Percentiles rank a stretch among this genome's conserved stretches.
phyloP scores from a whole-genome alignment of 2,888 invertebrate genomes.

The Aquatica leii region DNA sequence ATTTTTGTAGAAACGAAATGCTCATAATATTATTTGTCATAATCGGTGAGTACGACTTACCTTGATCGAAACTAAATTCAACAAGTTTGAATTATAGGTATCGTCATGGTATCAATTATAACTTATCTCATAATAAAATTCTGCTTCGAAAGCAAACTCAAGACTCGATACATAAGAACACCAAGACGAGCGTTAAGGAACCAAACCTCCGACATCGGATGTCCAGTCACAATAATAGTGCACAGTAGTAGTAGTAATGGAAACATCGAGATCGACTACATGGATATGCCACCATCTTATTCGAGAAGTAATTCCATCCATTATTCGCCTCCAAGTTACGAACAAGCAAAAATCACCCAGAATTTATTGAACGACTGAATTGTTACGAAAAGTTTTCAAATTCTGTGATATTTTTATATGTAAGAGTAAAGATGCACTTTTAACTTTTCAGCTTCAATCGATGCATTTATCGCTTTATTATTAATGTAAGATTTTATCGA shows the following conservation, averaged over 20 bases:
- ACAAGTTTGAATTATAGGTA: neutral
- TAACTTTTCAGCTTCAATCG: too few relatives aligned
- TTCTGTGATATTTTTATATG: too few relatives aligned
- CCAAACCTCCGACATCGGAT: neutral
- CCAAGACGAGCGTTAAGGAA: neutral
- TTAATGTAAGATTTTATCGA: too few relatives aligned
- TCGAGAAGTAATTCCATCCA: conserved; percentile 2
- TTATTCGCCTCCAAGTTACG: conserved; percentile 1
- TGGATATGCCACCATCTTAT: conserved; percentile 7
- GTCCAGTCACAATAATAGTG: neutral
- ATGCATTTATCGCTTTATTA: too few relatives aligned
- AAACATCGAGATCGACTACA: conserved; percentile 6
- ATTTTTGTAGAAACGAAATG: neutral
- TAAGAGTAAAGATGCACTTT: too few relatives aligned
- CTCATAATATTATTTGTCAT: neutral
- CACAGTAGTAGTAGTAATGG: conserved; percentile 9
- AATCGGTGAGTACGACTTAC: conserved; percentile 4
- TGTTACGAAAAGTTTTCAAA: too few relatives aligned
- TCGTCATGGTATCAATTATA: neutral
- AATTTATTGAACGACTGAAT: neutral
- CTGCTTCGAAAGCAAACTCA: neutral
- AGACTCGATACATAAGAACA: neutral
- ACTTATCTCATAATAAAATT: conserved; percentile 1
- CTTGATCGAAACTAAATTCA: neutral
- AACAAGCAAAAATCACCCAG: neutral